Evolutionary conservation across 2,113 vertebrate genomes (phyloP), one percentile per base, ranked within the genome.

Genomic region (Nipponia nippon): DNA sequence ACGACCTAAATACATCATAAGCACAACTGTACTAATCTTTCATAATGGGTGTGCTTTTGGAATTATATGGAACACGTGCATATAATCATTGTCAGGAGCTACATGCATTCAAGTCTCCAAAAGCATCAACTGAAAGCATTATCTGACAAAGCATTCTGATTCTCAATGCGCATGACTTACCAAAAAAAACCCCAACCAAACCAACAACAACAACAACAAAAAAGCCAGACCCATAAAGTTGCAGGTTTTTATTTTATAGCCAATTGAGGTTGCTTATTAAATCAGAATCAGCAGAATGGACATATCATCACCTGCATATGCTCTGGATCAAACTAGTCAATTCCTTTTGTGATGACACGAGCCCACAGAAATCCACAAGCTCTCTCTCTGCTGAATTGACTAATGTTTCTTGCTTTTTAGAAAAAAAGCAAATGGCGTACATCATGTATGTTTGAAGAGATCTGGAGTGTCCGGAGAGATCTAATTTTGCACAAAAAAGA

Each of bases 1-100:
- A 97, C 17, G n/a, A 97, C 97, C 97, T 97, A 97, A 98, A 98
- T 97, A 97, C 96, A 97, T 96, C 97, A 97, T 91, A 95, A 94
- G 96, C 97, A 89, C 65, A 52, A 93, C 94, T 93, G 71, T 96
- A 96, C 97, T 97, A 85, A 95, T 96, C 96, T 97, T 98, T 97
- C 95, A 81, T 76, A 95, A 96, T 89, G 91, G 76, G 79, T 91
- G 92, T 94, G 95, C 93, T 97, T 96, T 97, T 94, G 83, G 95
- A 96, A 95, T 97, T 97, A 95, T 96, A 95, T 97, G 94, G 94
- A 90, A 96, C 86, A 90, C 53, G 59, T 83, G 73, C 94, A 89
- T 96, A 92, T 92, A 89, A 90, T 89, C 91, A 61, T 94, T 84
- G 86, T 90, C 88, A 79, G 78, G 96, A 96, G 83, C 27, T 89